Percentiles rank a stretch among this genome's conserved stretches.
Conservation (phyloP, 2,888 invertebrate genomes). For the Sarcophaga variegata region DNA sequence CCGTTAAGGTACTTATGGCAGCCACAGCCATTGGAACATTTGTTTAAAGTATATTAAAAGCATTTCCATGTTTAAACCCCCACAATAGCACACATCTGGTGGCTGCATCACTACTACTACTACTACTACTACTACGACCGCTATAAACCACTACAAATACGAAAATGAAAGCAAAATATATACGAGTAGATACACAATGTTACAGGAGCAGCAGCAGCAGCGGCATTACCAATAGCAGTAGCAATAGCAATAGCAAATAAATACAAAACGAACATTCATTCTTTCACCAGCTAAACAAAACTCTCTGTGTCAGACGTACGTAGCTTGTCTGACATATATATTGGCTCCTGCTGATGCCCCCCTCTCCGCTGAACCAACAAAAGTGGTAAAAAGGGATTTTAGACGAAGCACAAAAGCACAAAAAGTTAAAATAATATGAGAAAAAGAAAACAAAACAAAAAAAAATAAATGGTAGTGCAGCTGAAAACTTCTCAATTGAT, state of each 20-base stretch:
- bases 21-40: conserved; percentile 50
- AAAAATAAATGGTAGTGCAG: conserved; percentile 4
- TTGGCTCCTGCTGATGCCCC: conserved; percentile 14
- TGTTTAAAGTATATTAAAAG: conserved; percentile 55
- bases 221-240: not conserved
- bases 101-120: no score
- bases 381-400: conserved; percentile 38
- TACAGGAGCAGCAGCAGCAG: not conserved
- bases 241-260: conserved; percentile 28
- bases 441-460: not conserved
- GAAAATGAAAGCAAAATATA: no score
- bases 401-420: conserved; percentile 10
- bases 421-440: no score
- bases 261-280: conserved; percentile 52
- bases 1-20: conserved; percentile 62
- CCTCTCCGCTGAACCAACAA: not conserved
- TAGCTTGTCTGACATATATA: no score
- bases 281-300: conserved; percentile 16
- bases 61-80: conserved; percentile 62
- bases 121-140: no score
- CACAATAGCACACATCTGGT: conserved; percentile 2
- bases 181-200: no score
- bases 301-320: conserved; percentile 31
- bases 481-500: conserved; percentile 54
- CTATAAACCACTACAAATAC: no score